Conservation (phyloP, 2,113 vertebrate species). For the Equus przewalskii region DNA sequence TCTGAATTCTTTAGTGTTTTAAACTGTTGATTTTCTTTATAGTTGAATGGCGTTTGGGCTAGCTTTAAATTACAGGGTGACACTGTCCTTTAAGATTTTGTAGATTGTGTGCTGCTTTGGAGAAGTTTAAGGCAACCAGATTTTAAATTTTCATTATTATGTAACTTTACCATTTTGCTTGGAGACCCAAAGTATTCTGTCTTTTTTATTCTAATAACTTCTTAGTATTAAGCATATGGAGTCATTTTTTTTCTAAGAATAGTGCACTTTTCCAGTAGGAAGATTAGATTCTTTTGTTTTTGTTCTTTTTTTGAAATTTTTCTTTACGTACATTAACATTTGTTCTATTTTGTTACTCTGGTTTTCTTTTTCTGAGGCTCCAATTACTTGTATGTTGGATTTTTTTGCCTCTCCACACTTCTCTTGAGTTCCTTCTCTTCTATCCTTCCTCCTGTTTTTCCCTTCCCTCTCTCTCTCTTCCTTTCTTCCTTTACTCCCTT, state of each 20-base stretch:
- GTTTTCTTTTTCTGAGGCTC: neutral
- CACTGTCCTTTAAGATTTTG: neutral
- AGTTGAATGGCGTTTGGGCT: neutral
- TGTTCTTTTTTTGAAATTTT: neutral
- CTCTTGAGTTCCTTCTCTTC: neutral
- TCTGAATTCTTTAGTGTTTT: constrained; percentile 10
- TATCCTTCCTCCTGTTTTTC: neutral
- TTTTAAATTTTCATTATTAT: neutral
- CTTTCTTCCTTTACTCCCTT: neutral
- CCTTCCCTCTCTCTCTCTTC: no score
- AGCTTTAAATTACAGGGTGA: neutral
- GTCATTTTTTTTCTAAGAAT: neutral
- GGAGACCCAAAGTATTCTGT: neutral
- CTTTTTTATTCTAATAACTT: neutral
- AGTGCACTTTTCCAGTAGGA: neutral
- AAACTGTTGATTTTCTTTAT: constrained; percentile 23
- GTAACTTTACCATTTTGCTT: neutral
- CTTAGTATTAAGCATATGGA: neutral
- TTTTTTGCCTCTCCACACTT: neutral
- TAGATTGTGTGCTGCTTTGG: neutral
- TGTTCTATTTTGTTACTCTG: neutral
- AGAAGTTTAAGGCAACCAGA: neutral
- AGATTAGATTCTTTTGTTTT: neutral
- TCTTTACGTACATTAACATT: neutral
- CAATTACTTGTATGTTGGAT: neutral